A percentile compares a stretch with the other conserved stretches of the same genome.
phyloP scores from a whole-genome alignment of 2,113 vertebrate species.

The Machaerirhynchus nigripectus region DNA sequence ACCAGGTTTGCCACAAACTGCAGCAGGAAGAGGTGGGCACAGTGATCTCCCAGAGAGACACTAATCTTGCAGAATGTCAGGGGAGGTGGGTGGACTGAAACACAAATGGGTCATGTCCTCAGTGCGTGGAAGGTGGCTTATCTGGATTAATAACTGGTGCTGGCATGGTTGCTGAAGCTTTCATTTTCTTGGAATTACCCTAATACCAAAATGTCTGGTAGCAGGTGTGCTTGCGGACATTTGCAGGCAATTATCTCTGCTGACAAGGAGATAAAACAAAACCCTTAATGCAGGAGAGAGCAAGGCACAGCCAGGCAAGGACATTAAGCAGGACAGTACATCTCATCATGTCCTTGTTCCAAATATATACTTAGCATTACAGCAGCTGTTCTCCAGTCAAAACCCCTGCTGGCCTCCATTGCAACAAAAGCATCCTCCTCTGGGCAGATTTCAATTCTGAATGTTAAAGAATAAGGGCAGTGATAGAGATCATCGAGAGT shows the following conservation, averaged over 20 bases:
- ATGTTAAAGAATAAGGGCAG: background rate
- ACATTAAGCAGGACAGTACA: background rate
- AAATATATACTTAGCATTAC: background rate
- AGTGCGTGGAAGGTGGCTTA: background rate
- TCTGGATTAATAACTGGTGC: background rate
- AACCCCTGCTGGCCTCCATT: background rate
- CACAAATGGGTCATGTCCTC: background rate
- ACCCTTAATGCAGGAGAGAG: background rate
- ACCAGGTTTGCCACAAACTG: background rate
- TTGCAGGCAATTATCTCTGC: background rate
- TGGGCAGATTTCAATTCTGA: background rate
- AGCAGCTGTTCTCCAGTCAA: background rate
- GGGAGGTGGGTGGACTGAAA: background rate
- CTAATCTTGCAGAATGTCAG: background rate
- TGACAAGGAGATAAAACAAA: background rate
- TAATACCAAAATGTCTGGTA: background rate
- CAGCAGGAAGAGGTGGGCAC: background rate
- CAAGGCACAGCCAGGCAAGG: background rate
- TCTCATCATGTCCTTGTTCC: background rate
- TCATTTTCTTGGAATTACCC: conserved; percentile 1
- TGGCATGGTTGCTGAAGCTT: background rate
- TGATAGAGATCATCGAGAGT: background rate
- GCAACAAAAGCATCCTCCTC: background rate
- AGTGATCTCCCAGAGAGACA: background rate
- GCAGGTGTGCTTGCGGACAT: background rate